Evolutionary conservation across 2,113 vertebrate species (phyloP), one percentile per base, ranked within the genome.

Genomic region (Puma concolor): DNA sequence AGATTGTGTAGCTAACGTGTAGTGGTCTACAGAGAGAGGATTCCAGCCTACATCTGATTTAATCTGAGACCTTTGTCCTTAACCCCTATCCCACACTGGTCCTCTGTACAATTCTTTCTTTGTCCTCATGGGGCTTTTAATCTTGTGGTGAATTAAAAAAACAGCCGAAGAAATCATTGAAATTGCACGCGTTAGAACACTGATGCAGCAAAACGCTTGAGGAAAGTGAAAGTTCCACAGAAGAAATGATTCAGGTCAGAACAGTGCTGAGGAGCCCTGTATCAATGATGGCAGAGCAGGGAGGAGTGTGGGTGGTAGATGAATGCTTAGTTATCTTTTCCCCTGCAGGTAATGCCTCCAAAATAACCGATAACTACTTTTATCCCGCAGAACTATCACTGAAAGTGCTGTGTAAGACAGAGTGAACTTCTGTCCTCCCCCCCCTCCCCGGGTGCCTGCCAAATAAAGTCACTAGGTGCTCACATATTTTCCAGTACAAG

Each of bases 401-500:
- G 97, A 86, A 97, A 95, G 95, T 82, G 85, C 97, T 72, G 92
- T 94, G 97, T 95, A 96, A 97, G 97, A 97, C 96, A 67, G 97
- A 98, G 96, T 33, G 64, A 94, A 95, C 79, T 87, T 38, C 92
- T 9, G 54, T 98, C 98, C 98, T 88, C 80, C 97, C 44, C 44
- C 2, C 12, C 41, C 4, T 15, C 89, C 84, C 97, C 41, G 2
- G 98, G 88, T 0, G 89, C 69, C 98, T 98, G 99, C 98, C 98
- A 98, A 96, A 97, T 89, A n/a, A 2, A 96, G 97, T 97, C 98
- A 93, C 98, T 96, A 98, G 98, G 97, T 97, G 97, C 97, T 94
- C n/a, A 8, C 96, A 96, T 98, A 98, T 98, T 99, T 99, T 98
- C 98, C 98, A 99, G 97, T 96, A 99, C 98, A 99, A 99, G 97